Percentiles rank a stretch among this genome's conserved stretches.
Evolutionary conservation across 2,888 invertebrate genomes (phyloP).

Genomic region (Lycocerus yunnanus): DNA sequence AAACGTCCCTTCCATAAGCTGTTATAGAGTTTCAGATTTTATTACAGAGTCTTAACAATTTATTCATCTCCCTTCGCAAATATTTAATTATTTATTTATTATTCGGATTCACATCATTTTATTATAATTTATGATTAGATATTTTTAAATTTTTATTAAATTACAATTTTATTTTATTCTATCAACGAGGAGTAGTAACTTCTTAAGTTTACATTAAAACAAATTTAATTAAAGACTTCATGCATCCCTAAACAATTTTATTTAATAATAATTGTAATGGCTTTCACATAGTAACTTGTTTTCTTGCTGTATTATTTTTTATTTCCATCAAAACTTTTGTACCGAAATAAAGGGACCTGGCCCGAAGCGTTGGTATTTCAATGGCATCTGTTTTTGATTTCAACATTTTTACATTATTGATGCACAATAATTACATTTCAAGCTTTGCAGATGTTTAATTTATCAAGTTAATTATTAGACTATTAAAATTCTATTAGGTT

Average conservation of each 20-base stretch:
- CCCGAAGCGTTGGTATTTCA: neutral
- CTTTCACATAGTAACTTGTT: neutral
- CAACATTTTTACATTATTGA: neutral
- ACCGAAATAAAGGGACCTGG: neutral
- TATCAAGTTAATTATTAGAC: neutral
- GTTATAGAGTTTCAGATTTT: conserved; percentile 27
- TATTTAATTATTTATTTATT: neutral
- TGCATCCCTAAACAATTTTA: neutral
- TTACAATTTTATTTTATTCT: no score
- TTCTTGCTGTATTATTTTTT: neutral
- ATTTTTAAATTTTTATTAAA: no score
- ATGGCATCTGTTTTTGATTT: neutral
- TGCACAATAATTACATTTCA: neutral
- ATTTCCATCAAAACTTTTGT: neutral
- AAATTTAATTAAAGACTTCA: neutral
- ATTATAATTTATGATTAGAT: no score
- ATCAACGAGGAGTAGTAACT: no score
- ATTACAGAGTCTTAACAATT: conserved; percentile 1
- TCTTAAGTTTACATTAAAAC: neutral
- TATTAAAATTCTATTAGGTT: neutral
- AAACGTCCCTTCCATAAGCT: conserved; percentile 29
- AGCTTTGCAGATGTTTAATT: neutral
- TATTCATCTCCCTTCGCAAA: neutral
- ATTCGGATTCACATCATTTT: neutral
- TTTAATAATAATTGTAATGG: neutral